Percentiles rank a stretch among this genome's conserved stretches.
Conservation (phyloP, 2,888 invertebrate species). For the Scotopteryx bipunctaria region DNA sequence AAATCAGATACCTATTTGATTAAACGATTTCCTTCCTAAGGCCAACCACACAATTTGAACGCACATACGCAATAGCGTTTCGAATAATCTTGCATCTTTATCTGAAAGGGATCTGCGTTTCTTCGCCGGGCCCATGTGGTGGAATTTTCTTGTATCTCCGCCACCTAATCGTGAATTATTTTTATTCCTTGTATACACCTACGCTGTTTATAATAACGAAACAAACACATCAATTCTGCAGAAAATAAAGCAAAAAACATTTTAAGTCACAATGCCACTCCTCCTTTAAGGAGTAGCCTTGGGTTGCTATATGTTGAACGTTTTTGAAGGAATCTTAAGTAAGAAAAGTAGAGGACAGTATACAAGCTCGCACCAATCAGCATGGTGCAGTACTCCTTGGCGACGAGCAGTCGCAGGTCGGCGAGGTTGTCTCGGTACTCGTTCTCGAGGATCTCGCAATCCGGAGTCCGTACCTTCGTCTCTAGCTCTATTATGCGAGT, state of each 20-base stretch:
- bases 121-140: constrained; percentile 84
- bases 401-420: constrained; percentile 83
- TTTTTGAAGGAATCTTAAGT: neutral
- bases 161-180: constrained; percentile 55
- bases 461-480: constrained; percentile 79
- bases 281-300: no score
- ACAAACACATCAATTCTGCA: no score
- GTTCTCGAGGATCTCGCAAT: constrained; percentile 73
- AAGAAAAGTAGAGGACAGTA: no score
- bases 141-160: constrained; percentile 78
- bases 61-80: constrained; percentile 82
- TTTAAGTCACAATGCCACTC: no score
- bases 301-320: no score
- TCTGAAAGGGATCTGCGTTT: constrained; percentile 84
- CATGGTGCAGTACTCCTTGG: constrained; percentile 84
- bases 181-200: constrained; percentile 10
- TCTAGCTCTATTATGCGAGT: constrained; percentile 75
- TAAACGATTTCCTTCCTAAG: constrained; percentile 81
- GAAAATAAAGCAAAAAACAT: neutral
- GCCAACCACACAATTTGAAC: constrained; percentile 86
- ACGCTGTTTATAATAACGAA: neutral
- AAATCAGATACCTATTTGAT: constrained; percentile 80
- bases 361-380: constrained; percentile 69
- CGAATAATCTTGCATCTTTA: constrained; percentile 84
- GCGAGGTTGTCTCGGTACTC: constrained; percentile 80